Conservation (phyloP, 1,140 invertebrate species). For the Pogonognathellus flavescens region DNA sequence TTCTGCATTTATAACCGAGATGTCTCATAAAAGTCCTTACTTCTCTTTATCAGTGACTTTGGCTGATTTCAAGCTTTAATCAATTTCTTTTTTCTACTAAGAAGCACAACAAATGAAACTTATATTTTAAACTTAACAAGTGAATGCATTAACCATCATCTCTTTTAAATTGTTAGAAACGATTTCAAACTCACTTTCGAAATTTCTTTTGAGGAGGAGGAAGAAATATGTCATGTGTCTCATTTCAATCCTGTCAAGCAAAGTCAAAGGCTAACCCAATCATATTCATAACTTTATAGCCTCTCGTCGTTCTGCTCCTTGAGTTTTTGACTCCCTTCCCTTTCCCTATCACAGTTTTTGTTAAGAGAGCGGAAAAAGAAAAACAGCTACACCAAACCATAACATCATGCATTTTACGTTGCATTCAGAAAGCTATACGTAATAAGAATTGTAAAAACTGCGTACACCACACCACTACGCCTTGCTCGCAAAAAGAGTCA, state of each 20-base stretch:
- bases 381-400: background rate
- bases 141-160: no score
- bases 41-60: no score
- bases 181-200: slow-evolving; percentile 29
- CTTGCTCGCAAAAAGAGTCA: slow-evolving; percentile 8
- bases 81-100: no score
- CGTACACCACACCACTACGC: background rate
- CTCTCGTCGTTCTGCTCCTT: slow-evolving; percentile 15
- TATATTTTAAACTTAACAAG: no score
- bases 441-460: no score
- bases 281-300: slow-evolving; percentile 18
- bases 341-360: background rate
- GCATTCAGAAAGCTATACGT: no score
- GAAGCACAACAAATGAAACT: no score
- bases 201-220: background rate
- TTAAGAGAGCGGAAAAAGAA: background rate
- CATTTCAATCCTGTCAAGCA: background rate
- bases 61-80: no score
- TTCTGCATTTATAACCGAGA: no score
- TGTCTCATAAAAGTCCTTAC: no score
- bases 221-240: slow-evolving; percentile 29
- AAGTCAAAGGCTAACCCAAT: slow-evolving; percentile 42
- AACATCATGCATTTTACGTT: background rate
- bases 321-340: slow-evolving; percentile 37
- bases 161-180: background rate